Conservation (phyloP, 2,888 invertebrate species). For the Pterostichus madidus region DNA sequence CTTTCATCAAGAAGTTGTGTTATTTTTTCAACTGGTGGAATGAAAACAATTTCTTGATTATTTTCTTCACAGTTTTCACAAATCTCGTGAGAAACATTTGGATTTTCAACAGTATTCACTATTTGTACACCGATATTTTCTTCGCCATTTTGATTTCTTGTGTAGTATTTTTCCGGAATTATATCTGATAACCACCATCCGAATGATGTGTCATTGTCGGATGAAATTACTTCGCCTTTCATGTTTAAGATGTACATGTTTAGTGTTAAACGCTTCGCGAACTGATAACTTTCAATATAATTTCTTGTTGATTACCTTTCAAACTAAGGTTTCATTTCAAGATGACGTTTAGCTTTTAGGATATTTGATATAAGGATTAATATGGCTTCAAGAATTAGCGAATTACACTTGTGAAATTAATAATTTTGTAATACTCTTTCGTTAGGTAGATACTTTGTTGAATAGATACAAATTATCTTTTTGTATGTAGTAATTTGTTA, state of each 20-base stretch:
- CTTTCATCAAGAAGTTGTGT: slow-evolving; percentile 25
- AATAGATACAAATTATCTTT: too few species aligned
- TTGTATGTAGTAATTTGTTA: not conserved
- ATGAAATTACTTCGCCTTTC: not conserved
- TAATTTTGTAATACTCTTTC: not conserved
- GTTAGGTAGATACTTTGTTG: not conserved
- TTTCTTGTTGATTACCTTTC: not conserved
- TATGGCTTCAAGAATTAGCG: slow-evolving; percentile 50
- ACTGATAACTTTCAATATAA: not conserved
- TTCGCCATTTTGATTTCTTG: not conserved
- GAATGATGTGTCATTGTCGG: slow-evolving; percentile 71
- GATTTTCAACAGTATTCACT: slow-evolving; percentile 37
- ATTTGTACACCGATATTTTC: slow-evolving; percentile 24
- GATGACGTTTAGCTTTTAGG: slow-evolving; percentile 51
- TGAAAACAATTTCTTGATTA: slow-evolving; percentile 1
- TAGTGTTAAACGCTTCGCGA: not conserved
- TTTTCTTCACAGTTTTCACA: slow-evolving; percentile 27
- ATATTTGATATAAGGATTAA: slow-evolving; percentile 24
- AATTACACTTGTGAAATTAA: slow-evolving; percentile 38
- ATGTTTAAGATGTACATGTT: too few species aligned
- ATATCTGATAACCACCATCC: slow-evolving; percentile 72
- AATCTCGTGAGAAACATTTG: slow-evolving; percentile 39
- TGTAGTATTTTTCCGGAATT: too few species aligned
- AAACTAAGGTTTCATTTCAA: slow-evolving; percentile 55
- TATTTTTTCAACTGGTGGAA: slow-evolving; percentile 38